These are phyloP conservation scores for Heterotis niloticus DNA, from an alignment of 2,113 vertebrate genomes.

Conservation along the genomic window DNA sequence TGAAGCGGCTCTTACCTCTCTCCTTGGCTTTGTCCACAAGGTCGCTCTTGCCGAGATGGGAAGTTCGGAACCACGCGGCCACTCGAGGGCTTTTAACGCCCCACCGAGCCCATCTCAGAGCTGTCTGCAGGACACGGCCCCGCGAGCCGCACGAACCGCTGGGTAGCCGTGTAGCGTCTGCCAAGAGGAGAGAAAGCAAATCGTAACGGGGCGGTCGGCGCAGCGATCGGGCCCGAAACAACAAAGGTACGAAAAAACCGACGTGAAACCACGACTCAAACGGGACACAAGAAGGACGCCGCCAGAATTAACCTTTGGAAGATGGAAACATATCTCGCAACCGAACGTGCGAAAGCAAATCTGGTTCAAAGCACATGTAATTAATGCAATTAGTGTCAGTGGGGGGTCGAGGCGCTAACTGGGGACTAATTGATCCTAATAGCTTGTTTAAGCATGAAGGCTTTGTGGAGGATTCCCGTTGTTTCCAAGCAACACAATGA, in stretches of 20 bases:
- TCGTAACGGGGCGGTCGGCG: background rate
- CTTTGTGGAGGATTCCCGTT: background rate
- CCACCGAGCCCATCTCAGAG: background rate
- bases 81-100: slow-evolving; percentile 7
- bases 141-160: background rate
- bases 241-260: background rate
- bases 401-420: background rate
- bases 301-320: background rate
- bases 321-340: background rate
- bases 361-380: background rate
- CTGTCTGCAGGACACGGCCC: background rate
- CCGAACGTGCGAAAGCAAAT: background rate
- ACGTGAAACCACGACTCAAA: background rate
- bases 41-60: background rate
- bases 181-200: background rate
- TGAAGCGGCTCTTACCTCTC: background rate
- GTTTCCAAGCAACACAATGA: background rate
- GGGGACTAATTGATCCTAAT: background rate
- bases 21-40: background rate
- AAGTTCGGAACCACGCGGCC: background rate
- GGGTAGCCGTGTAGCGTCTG: background rate
- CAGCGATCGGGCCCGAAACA: background rate
- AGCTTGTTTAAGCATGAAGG: background rate
- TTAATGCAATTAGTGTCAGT: background rate
- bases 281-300: background rate